These are phyloP conservation scores for Hypothenemus hampei DNA, from an alignment of 1,140 invertebrate species.

Conservation along the genomic window DNA sequence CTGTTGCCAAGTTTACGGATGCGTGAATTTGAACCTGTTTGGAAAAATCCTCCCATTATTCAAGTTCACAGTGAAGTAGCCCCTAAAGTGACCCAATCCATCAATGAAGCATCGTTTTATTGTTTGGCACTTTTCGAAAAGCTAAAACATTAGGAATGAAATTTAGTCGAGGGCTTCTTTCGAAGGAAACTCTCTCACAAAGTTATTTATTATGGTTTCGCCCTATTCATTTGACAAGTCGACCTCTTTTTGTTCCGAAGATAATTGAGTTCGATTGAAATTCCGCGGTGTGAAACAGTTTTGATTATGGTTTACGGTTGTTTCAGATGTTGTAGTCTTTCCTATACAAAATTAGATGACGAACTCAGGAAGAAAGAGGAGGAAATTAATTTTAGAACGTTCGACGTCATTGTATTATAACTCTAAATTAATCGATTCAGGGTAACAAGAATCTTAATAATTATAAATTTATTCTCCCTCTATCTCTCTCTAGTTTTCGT, in stretches of 20 bases:
- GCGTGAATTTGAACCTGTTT: background rate
- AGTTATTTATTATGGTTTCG: slow-evolving; percentile 26
- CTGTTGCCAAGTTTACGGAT: slow-evolving; percentile 13
- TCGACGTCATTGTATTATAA: background rate
- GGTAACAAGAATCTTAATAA: too few relatives aligned
- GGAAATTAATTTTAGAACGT: slow-evolving; percentile 2
- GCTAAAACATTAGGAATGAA: background rate
- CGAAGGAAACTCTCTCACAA: background rate
- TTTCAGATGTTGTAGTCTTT: slow-evolving; percentile 21
- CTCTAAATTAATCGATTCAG: too few relatives aligned
- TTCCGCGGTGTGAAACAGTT: slow-evolving; percentile 18
- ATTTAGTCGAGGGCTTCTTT: background rate
- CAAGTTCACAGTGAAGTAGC: too few relatives aligned
- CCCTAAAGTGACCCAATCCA: too few relatives aligned
- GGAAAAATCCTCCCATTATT: too few relatives aligned
- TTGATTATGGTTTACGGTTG: slow-evolving; percentile 19
- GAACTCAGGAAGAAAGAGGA: background rate
- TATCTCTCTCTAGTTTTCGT: too few relatives aligned
- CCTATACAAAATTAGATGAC: slow-evolving; percentile 12
- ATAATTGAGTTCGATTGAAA: slow-evolving; percentile 25
- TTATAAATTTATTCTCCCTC: background rate
- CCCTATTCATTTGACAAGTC: slow-evolving; percentile 16
- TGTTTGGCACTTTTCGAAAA: too few relatives aligned
- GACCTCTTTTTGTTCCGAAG: slow-evolving; percentile 21
- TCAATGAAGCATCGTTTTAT: too few relatives aligned